phyloP scores from a whole-genome alignment of 2,888 invertebrate species.

The Nomada fabriciana region DNA sequence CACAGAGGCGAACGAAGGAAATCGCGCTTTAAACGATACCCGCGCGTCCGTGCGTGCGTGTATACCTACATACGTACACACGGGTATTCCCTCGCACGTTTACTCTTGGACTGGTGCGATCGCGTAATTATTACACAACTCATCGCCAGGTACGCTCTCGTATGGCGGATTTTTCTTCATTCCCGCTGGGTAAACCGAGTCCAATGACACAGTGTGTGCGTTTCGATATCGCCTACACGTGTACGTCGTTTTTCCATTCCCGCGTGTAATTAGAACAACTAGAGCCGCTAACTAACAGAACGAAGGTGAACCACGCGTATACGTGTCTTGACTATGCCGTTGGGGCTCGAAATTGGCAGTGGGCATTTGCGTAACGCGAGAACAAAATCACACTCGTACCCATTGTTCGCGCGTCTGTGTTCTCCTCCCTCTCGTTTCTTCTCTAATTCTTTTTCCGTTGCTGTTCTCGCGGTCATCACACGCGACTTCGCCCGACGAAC shows the following conservation, averaged over 20 bases:
- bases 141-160: neutral
- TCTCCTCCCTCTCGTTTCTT: neutral
- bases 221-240: conserved; percentile 43
- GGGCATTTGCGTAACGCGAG: conserved; percentile 61
- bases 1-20: conserved; percentile 40
- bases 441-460: neutral
- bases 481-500: neutral
- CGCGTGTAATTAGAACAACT: conserved; percentile 69
- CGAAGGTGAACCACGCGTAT: conserved; percentile 13
- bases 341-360: conserved; percentile 29
- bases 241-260: conserved; percentile 71
- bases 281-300: neutral
- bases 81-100: neutral
- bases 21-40: conserved; percentile 52
- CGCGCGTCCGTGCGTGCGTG: neutral
- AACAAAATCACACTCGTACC: conserved; percentile 51
- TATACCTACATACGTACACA: neutral
- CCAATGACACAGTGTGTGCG: conserved; percentile 12
- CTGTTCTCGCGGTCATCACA: neutral
- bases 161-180: neutral
- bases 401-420: conserved; percentile 27
- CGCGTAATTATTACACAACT: conserved; percentile 50
- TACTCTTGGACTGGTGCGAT: conserved; percentile 17
- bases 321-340: conserved; percentile 10
- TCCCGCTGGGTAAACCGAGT: too few relatives aligned